phyloP scores from a whole-genome alignment of 1,140 invertebrate species.

The Calephelis nemesis region DNA sequence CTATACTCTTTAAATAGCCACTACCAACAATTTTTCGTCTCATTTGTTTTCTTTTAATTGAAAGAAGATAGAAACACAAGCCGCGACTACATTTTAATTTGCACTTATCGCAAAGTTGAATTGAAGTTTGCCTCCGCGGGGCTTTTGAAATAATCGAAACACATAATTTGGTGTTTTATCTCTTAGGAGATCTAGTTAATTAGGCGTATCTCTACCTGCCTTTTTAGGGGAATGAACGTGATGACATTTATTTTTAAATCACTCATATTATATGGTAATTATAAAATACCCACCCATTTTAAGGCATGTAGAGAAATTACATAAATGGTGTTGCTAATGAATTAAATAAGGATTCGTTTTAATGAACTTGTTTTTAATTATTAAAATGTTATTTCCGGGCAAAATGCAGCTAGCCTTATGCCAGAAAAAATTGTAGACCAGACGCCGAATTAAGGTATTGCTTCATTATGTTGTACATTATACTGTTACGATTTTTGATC shows the following conservation, averaged over 20 bases:
- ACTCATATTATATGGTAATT: background rate
- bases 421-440: constrained; percentile 5
- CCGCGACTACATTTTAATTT: too few relatives aligned
- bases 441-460: background rate
- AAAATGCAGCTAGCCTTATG: background rate
- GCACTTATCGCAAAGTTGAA: background rate
- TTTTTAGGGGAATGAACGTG: background rate
- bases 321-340: constrained; percentile 12
- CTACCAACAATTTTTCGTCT: too few relatives aligned
- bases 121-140: background rate
- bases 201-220: background rate
- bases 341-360: constrained; percentile 14
- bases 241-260: background rate
- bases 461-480: background rate
- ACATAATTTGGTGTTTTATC: background rate
- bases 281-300: background rate
- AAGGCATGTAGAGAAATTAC: background rate
- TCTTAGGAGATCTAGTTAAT: background rate
- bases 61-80: too few relatives aligned
- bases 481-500: too few relatives aligned
- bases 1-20: too few relatives aligned
- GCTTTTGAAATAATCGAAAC: background rate
- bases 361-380: constrained; percentile 10
- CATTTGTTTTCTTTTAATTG: too few relatives aligned
- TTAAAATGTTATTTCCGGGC: background rate